Percentiles rank a stretch among this genome's conserved stretches.
These are phyloP conservation scores for Cossypha caffra DNA, from an alignment of 2,797 vertebrate genomes.

Conservation along the genomic window DNA sequence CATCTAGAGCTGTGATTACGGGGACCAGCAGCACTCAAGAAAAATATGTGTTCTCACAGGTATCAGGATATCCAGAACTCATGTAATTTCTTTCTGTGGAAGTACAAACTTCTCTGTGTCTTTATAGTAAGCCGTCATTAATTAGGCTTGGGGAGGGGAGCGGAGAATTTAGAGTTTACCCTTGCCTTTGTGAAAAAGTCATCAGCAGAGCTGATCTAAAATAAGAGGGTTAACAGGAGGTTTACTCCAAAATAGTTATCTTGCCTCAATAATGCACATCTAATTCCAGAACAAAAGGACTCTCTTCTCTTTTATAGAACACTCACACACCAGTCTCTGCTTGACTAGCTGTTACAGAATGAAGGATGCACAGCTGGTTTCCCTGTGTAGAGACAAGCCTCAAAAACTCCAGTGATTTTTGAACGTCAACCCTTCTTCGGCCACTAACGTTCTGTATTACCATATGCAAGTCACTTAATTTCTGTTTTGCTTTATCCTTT, in stretches of 20 bases:
- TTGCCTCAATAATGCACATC: not conserved
- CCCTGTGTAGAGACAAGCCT: not conserved
- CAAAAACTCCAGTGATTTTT: not conserved
- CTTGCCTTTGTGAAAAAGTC: not conserved
- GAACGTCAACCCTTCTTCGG: not conserved
- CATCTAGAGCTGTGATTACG: accelerated
- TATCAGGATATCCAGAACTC: not conserved
- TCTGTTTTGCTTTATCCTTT: not conserved
- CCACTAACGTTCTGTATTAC: not conserved
- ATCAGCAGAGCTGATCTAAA: not conserved
- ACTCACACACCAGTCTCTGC: not conserved
- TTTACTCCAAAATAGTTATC: not conserved
- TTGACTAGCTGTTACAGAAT: not conserved
- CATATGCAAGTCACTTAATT: not conserved
- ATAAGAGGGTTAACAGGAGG: not conserved
- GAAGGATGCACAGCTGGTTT: not conserved
- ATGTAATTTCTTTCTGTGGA: not conserved
- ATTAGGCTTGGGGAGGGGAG: accelerated
- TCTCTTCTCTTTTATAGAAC: not conserved
- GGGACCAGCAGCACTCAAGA: not conserved
- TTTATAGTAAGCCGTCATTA: not conserved
- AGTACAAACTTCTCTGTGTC: not conserved
- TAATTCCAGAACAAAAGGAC: not conserved
- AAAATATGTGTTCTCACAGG: not conserved
- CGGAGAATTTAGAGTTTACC: not conserved